Conservation (phyloP, 1,140 invertebrate species). For the Carcinoscorpius rotundicauda region DNA sequence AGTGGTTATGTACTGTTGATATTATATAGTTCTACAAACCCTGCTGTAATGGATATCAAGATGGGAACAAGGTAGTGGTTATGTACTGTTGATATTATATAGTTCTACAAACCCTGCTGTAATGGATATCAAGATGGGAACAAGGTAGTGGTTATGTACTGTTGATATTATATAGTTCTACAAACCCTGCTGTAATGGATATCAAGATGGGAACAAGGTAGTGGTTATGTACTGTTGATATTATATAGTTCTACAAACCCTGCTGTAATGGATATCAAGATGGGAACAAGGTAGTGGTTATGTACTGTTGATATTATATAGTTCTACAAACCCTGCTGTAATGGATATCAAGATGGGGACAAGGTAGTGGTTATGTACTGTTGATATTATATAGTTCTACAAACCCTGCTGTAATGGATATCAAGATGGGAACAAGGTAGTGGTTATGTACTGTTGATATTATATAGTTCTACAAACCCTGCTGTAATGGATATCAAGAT, state of each 20-base stretch:
- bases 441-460: too few relatives aligned
- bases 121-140: constrained; percentile 89
- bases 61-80: constrained; percentile 55
- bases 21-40: constrained; percentile 66
- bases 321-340: constrained; percentile 71
- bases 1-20: too few relatives aligned
- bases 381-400: constrained; percentile 54
- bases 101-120: constrained; percentile 74
- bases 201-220: constrained; percentile 76
- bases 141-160: constrained; percentile 34
- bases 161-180: constrained; percentile 52
- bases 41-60: constrained; percentile 85
- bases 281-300: constrained; percentile 52
- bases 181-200: constrained; percentile 79
- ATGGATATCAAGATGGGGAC: constrained; percentile 91
- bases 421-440: constrained; percentile 72
- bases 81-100: constrained; percentile 37
- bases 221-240: too few relatives aligned
- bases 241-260: constrained; percentile 70
- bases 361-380: constrained; percentile 30
- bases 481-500: constrained; percentile 89
- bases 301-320: constrained; percentile 40
- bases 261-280: constrained; percentile 85
- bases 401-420: constrained; percentile 81
- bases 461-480: constrained; percentile 70